Conservation (phyloP, 2,113 vertebrate species). For the Oreotrochilus melanogaster region DNA sequence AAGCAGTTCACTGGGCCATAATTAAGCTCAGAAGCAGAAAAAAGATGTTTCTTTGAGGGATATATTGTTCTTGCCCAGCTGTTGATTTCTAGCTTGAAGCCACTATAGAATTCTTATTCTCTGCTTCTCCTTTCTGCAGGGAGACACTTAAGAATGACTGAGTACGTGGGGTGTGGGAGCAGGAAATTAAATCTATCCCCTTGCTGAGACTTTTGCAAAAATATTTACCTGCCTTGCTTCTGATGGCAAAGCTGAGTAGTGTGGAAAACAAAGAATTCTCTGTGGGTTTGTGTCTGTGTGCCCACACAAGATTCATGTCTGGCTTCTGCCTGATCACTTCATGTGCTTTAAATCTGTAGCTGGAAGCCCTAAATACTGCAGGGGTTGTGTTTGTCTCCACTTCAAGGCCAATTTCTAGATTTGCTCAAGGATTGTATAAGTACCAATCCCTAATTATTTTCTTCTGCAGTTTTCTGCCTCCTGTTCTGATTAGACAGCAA, state of each 20-base stretch:
- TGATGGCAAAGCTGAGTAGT: background rate
- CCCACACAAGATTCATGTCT: accelerated
- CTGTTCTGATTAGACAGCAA: background rate
- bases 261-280: background rate
- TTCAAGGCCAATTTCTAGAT: accelerated
- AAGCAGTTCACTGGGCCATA: background rate
- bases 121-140: background rate
- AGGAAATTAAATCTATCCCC: background rate
- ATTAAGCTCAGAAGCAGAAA: background rate
- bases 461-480: background rate
- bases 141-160: background rate
- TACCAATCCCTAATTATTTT: accelerated
- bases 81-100: background rate
- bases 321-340: accelerated
- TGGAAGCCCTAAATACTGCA: background rate
- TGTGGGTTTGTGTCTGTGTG: background rate
- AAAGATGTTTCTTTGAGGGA: background rate
- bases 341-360: accelerated
- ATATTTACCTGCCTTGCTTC: background rate
- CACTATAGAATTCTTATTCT: accelerated
- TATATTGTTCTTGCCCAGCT: background rate
- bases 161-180: background rate
- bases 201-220: background rate
- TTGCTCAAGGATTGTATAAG: background rate
- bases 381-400: accelerated